Evolutionary conservation across 2,797 vertebrate species (phyloP).

Genomic region (Urophycis tenuis): DNA sequence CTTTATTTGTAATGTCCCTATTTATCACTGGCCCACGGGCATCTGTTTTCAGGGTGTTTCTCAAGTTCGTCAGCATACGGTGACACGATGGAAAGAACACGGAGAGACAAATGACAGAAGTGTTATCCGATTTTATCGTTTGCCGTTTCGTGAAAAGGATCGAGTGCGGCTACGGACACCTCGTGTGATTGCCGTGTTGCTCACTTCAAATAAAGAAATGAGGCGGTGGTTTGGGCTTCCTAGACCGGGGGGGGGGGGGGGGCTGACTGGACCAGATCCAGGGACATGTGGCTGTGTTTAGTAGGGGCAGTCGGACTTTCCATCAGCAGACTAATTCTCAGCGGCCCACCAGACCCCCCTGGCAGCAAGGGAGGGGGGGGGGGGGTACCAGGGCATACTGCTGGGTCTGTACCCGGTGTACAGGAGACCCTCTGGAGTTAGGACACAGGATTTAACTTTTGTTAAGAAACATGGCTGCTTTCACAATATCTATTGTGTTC

Average conservation of each 20-base stretch:
- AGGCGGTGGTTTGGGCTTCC: not conserved
- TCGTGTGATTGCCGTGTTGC: not conserved
- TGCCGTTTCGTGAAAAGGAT: not conserved
- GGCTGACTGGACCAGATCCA: not conserved
- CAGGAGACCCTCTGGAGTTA: too few relatives aligned
- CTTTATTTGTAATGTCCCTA: not conserved
- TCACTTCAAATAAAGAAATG: not conserved
- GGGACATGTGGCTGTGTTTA: not conserved
- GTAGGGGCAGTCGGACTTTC: not conserved
- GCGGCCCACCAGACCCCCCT: not conserved
- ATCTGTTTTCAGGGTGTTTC: not conserved
- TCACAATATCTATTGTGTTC: not conserved
- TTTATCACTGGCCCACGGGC: not conserved
- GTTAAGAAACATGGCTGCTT: too few relatives aligned
- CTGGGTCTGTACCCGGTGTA: not conserved
- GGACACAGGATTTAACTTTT: too few relatives aligned
- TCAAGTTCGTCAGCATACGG: not conserved
- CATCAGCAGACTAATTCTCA: not conserved
- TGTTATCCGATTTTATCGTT: not conserved
- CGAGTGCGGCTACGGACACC: not conserved
- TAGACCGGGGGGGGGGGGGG: not conserved
- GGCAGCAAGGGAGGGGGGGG: too few relatives aligned
- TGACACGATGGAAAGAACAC: not conserved
- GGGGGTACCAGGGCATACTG: too few relatives aligned
- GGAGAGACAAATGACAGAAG: not conserved